Conservation (phyloP, 2,797 vertebrate genomes). For the Mycteria americana region DNA sequence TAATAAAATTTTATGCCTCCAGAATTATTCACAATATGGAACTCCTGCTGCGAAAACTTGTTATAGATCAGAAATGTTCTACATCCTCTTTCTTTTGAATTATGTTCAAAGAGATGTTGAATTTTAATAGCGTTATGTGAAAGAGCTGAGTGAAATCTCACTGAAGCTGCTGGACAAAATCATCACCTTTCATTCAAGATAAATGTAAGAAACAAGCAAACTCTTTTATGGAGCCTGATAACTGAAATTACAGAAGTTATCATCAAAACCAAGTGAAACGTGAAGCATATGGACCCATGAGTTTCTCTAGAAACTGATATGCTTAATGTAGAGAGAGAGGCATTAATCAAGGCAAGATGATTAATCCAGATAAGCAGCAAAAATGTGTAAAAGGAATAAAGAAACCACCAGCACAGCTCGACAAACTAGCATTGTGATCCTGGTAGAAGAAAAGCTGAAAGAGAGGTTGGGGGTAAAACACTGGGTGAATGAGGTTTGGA, state of each 20-base stretch:
- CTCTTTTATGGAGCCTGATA: constrained; percentile 41
- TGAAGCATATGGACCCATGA: not conserved
- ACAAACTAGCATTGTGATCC: constrained; percentile 24
- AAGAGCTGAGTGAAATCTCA: constrained; percentile 56
- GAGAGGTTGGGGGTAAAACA: constrained; percentile 41
- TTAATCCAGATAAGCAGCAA: constrained; percentile 42
- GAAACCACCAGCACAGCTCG: not conserved
- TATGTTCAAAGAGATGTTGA: constrained; percentile 62
- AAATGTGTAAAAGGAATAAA: constrained; percentile 43
- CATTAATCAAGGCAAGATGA: constrained; percentile 54
- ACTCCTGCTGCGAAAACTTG: constrained; percentile 63
- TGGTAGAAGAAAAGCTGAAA: constrained; percentile 42
- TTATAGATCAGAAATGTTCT: constrained; percentile 67
- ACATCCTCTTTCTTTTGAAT: constrained; percentile 63
- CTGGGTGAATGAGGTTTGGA: not conserved
- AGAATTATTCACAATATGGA: constrained; percentile 68
- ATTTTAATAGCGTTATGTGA: constrained; percentile 55
- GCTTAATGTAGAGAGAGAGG: constrained; percentile 40
- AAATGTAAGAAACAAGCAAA: constrained; percentile 60
- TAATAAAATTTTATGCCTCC: constrained; percentile 64
- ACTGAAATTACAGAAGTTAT: constrained; percentile 58
- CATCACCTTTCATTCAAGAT: constrained; percentile 60
- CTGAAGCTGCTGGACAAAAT: constrained; percentile 57
- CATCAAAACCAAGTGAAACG: constrained; percentile 35
- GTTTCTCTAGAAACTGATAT: constrained; percentile 56